Conservation (phyloP, 2,888 invertebrate genomes). For the Cerastis rubricosa region DNA sequence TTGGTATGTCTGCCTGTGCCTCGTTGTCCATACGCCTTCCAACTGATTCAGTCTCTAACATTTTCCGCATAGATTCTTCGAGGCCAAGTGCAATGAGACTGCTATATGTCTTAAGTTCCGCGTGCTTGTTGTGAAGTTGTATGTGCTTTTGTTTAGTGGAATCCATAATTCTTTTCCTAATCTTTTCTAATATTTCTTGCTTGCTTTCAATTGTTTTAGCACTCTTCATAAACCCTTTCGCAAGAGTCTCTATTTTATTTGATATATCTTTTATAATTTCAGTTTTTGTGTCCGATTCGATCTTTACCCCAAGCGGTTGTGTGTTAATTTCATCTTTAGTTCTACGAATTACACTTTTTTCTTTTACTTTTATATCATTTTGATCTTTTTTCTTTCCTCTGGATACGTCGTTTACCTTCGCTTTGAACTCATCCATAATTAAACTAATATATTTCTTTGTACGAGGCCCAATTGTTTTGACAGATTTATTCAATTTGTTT, state of each 20-base stretch:
- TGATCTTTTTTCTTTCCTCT: constrained; percentile 21
- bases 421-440: constrained; percentile 79
- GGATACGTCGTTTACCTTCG: constrained; percentile 53
- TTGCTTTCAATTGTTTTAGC: constrained; percentile 68
- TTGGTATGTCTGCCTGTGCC: not conserved
- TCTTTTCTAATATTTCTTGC: constrained; percentile 65
- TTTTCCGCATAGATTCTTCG: constrained; percentile 62
- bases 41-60: constrained; percentile 24
- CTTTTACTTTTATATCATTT: not conserved
- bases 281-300: constrained; percentile 45
- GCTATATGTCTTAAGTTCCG: constrained; percentile 67
- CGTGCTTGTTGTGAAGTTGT: constrained; percentile 60
- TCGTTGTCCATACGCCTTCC: constrained; percentile 41
- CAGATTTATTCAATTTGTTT: constrained; percentile 70
- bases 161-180: constrained; percentile 65
- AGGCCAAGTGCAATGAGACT: constrained; percentile 69
- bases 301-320: constrained; percentile 2
- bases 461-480: constrained; percentile 68
- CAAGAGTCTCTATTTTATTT: constrained; percentile 71
- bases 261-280: constrained; percentile 66
- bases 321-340: constrained; percentile 6
- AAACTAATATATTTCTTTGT: constrained; percentile 75
- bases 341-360: constrained; percentile 23
- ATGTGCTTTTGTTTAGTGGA: constrained; percentile 63
- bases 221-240: constrained; percentile 64